A percentile compares a stretch with the other conserved stretches of the same genome.
Conservation (phyloP, 2,113 vertebrate genomes). For the Globicephala melas region DNA sequence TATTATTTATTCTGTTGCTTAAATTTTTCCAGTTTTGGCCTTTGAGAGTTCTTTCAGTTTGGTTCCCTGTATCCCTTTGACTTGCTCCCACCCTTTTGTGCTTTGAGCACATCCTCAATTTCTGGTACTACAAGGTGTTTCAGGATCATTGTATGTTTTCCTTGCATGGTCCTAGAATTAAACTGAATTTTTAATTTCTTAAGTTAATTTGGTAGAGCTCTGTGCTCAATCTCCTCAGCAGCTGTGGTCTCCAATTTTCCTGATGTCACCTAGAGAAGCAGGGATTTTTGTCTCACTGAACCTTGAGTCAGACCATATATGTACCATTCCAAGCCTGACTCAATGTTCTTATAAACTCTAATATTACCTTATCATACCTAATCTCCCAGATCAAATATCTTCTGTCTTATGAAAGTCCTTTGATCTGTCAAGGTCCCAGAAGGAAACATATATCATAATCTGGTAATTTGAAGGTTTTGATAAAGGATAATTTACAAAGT, state of each 20-base stretch:
- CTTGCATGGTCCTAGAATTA: background rate
- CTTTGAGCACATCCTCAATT: background rate
- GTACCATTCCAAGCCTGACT: background rate
- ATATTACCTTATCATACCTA: background rate
- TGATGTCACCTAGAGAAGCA: background rate
- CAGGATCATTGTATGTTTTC: background rate
- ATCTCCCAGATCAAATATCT: background rate
- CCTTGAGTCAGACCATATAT: background rate
- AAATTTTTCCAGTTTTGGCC: background rate
- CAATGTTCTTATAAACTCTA: background rate
- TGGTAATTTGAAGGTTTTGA: background rate
- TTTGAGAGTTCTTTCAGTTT: background rate
- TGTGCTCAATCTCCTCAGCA: background rate
- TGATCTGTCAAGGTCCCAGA: background rate
- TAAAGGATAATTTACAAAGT: background rate
- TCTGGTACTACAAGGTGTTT: background rate
- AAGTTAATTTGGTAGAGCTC: background rate
- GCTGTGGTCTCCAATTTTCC: background rate
- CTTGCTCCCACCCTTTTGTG: background rate
- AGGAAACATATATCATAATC: background rate
- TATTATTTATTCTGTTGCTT: background rate
- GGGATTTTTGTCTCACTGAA: background rate
- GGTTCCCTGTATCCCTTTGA: background rate
- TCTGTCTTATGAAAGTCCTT: background rate
- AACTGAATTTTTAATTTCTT: constrained; percentile 15